These are phyloP conservation scores for Gasteruption jaculator DNA, from an alignment of 2,888 invertebrate genomes.

Conservation along the genomic window DNA sequence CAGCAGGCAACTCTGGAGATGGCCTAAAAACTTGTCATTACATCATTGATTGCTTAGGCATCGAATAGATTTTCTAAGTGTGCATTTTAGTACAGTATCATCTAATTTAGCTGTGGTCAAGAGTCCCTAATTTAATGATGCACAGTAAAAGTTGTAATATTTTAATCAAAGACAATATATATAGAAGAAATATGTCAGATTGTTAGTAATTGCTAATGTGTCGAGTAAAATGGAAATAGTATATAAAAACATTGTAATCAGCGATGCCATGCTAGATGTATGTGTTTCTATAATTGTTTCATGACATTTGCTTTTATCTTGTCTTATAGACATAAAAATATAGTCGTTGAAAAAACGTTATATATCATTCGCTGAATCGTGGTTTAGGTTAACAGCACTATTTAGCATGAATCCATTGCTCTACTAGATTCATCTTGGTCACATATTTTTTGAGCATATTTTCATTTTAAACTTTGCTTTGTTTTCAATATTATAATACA, in stretches of 20 bases:
- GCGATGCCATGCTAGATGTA: conserved; percentile 29
- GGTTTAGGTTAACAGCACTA: conserved; percentile 18
- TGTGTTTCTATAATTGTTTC: conserved; percentile 19
- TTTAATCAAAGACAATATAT: no score
- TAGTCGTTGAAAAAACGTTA: no score
- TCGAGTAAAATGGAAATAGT: conserved; percentile 10
- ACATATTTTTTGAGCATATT: no score
- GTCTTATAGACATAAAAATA: no score
- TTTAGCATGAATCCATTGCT: conserved; percentile 27
- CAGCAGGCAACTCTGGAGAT: conserved; percentile 52
- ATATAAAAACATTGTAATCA: conserved; percentile 23
- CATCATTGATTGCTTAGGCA: conserved; percentile 43
- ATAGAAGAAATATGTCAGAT: no score
- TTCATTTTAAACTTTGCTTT: no score
- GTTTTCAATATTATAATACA: no score
- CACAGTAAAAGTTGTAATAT: conserved; percentile 23
- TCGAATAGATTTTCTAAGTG: conserved; percentile 35
- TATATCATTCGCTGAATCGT: conserved; percentile 11
- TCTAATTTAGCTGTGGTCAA: conserved; percentile 27
- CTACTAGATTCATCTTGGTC: no score
- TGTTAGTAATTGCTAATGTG: neutral
- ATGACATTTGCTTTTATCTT: conserved; percentile 5
- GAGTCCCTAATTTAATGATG: conserved; percentile 29
- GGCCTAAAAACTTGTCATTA: conserved; percentile 47
- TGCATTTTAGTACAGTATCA: conserved; percentile 31